These are phyloP conservation scores for Meriones unguiculatus DNA, from an alignment of 2,113 vertebrate species.

Conservation along the genomic window DNA sequence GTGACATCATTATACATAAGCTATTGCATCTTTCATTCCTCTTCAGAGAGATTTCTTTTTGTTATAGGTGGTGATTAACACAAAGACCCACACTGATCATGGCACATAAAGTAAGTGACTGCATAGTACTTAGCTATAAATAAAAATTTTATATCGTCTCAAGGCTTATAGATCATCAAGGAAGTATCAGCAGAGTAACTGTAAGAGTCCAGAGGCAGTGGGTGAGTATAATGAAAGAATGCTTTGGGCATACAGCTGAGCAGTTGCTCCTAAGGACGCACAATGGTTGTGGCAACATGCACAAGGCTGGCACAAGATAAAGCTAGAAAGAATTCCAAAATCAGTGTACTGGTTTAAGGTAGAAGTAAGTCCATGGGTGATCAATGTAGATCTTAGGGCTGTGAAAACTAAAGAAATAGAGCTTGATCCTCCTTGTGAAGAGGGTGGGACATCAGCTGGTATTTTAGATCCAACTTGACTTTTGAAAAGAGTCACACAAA, in stretches of 20 bases:
- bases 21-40: background rate
- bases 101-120: background rate
- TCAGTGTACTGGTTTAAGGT: too few species aligned
- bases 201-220: background rate
- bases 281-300: background rate
- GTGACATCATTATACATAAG: background rate
- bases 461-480: background rate
- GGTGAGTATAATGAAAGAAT: background rate
- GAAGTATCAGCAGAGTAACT: background rate
- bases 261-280: background rate
- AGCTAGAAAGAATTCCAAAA: background rate
- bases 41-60: background rate
- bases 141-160: background rate
- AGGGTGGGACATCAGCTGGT: background rate
- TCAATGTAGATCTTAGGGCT: too few species aligned
- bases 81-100: background rate
- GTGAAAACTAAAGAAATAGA: background rate
- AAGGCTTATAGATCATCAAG: background rate
- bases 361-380: too few species aligned
- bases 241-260: background rate
- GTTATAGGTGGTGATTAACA: background rate
- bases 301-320: background rate
- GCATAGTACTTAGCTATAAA: background rate
- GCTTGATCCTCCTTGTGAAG: background rate
- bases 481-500: conserved; percentile 1